These are phyloP conservation scores for Tenebrosternarchus preto DNA, from an alignment of 2,113 vertebrate species.

Conservation along the genomic window DNA sequence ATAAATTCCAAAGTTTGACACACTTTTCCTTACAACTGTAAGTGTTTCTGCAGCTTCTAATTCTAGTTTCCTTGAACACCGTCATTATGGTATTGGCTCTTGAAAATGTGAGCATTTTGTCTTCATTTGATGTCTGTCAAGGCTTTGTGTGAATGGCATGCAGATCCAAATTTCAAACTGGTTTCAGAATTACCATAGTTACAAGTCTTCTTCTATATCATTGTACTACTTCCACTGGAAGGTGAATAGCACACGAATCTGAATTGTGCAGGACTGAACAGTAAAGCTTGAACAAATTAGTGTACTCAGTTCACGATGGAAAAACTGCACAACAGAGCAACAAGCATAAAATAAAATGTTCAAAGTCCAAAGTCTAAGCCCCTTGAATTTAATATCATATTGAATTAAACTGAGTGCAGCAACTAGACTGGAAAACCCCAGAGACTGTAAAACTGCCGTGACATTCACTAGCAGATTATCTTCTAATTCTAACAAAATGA, in stretches of 20 bases:
- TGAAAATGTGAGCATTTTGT: neutral
- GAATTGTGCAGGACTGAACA: neutral
- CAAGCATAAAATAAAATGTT: neutral
- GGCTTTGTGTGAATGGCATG: neutral
- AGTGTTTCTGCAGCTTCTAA: neutral
- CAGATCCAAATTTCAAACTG: neutral
- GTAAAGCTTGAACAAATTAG: neutral
- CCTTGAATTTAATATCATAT: conserved; percentile 5
- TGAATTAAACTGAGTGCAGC: conserved; percentile 29
- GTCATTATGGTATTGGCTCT: neutral
- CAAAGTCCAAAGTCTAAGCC: conserved; percentile 30
- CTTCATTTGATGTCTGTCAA: conserved; percentile 1
- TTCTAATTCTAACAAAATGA: conserved; percentile 16
- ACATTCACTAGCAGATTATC: conserved; percentile 25
- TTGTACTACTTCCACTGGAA: too few relatives aligned
- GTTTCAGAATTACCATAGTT: neutral
- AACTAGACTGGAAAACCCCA: conserved; percentile 38
- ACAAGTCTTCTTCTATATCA: too few relatives aligned
- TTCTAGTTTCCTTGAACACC: neutral
- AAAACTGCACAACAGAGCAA: neutral
- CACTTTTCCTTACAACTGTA: neutral
- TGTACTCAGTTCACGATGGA: neutral
- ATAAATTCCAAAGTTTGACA: too few relatives aligned
- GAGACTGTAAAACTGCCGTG: conserved; percentile 41
- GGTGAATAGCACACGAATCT: too few relatives aligned